A percentile compares a stretch with the other conserved stretches of the same genome.
Conservation (phyloP, 2,797 vertebrate genomes). For the Ispidina picta region DNA sequence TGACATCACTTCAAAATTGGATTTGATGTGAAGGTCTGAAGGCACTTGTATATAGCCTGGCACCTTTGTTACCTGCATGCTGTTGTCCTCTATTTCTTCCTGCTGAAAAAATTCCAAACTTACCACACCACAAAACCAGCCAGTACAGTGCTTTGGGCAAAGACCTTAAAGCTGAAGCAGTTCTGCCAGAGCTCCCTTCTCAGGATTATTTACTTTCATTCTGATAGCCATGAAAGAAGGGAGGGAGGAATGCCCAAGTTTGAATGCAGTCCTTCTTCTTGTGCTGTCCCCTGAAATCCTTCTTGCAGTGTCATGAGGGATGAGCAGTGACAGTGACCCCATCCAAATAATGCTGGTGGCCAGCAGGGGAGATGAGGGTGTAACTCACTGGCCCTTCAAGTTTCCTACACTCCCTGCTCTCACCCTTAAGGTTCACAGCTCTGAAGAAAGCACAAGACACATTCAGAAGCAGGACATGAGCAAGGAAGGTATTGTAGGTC, state of each 20-base stretch:
- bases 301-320: neutral
- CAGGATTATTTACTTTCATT: neutral
- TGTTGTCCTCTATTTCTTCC: fast-evolving
- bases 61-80: fast-evolving
- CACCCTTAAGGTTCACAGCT: neutral
- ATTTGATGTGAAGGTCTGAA: neutral
- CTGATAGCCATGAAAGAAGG: fast-evolving
- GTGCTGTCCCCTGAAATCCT: neutral
- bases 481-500: conserved; percentile 78
- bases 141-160: neutral
- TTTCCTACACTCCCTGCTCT: neutral
- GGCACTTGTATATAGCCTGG: neutral
- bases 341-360: neutral
- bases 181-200: neutral
- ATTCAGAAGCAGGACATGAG: conserved; percentile 63
- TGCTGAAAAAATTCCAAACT: neutral
- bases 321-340: neutral
- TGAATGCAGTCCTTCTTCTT: neutral
- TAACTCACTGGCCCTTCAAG: conserved; percentile 1
- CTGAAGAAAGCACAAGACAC: neutral
- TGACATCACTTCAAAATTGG: fast-evolving
- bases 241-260: neutral
- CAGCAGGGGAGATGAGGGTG: neutral
- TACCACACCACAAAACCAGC: neutral
- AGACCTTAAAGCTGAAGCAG: neutral